Evolutionary conservation across 1,140 invertebrate genomes (phyloP), one percentile per base, ranked within the genome.

Genomic region (Drosophila tristis): DNA sequence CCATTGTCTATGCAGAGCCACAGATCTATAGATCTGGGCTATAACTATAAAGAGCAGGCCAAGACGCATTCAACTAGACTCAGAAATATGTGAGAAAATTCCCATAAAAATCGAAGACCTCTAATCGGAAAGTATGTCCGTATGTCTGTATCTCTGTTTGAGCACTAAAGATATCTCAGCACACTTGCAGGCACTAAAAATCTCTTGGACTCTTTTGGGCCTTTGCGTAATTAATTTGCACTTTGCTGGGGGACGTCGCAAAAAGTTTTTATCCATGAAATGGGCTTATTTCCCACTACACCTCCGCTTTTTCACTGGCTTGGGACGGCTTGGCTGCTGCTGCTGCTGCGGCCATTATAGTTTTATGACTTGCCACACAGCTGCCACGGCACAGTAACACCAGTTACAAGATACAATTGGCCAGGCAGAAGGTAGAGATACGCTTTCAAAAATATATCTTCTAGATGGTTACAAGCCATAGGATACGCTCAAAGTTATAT

Each of bases 361-460:
- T 61, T 72, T 72, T 72, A 72, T 68, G 68, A 71, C 68, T 73
- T 62, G 70, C 70, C 29, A 55, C 29, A 63, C 70, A 74, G 70
- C 70, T 74, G 70, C 68, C 61, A 73, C 61, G 51, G 35, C 35
- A 73, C 47, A 70, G 66, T 70, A 70, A 70, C 64, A 39, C 35
- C 35, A 39, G 4, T 5, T 39, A 39, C 35, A 39, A 39, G 35
- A 39, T 39, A 13, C 35, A 5, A 39, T 13, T 39, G 0, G 11
- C 35, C 4, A 13, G 11, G 35, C 1, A 39, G 11, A 39, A 13
- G 11, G 1, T 13, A 2, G 35, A 39, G 4, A 39, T 39, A 39
- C 35, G 2, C 35, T 39, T 13, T 1, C 1, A 20, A 20, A 11
- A 13, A 39, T 4, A 39, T 11, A 39, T 2, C 3, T 39, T 13